Evolutionary conservation across 2,113 vertebrate genomes (phyloP).

Genomic region (Phoxinus phoxinus): DNA sequence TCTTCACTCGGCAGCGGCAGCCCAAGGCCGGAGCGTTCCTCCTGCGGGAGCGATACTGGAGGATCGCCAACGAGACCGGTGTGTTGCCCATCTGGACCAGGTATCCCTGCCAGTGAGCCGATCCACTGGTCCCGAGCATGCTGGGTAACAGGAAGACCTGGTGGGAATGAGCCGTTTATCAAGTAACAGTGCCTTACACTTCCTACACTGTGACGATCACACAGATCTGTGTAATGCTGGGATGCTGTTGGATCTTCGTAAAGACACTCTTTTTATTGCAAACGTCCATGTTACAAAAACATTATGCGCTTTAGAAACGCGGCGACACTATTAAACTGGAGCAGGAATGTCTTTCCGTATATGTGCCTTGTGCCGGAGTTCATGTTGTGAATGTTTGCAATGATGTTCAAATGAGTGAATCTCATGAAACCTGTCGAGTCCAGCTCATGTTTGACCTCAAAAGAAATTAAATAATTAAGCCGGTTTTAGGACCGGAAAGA

Average conservation of each 20-base stretch:
- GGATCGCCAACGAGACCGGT: conserved; percentile 86
- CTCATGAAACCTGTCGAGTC: neutral
- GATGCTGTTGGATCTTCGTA: neutral
- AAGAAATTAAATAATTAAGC: neutral
- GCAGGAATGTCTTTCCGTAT: neutral
- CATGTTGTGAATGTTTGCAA: neutral
- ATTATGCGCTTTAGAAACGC: neutral
- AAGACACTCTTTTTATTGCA: neutral
- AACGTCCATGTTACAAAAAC: neutral
- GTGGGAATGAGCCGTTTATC: neutral
- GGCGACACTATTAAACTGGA: neutral
- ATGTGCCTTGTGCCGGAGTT: neutral
- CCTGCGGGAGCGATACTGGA: conserved; percentile 92
- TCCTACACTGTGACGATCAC: neutral
- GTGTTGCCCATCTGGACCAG: conserved; percentile 71
- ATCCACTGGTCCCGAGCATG: neutral
- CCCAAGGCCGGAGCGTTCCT: conserved; percentile 90
- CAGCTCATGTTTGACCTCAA: neutral
- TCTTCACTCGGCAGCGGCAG: conserved; percentile 93
- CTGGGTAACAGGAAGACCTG: neutral
- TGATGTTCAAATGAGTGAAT: neutral
- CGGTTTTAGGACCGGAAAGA: neutral
- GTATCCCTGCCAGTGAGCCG: conserved; percentile 71
- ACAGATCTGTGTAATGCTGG: neutral
- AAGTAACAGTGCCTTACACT: neutral